Evolutionary conservation across 2,888 invertebrate genomes (phyloP), one percentile per base, ranked within the genome.

Genomic region (Lasiommata megera): DNA sequence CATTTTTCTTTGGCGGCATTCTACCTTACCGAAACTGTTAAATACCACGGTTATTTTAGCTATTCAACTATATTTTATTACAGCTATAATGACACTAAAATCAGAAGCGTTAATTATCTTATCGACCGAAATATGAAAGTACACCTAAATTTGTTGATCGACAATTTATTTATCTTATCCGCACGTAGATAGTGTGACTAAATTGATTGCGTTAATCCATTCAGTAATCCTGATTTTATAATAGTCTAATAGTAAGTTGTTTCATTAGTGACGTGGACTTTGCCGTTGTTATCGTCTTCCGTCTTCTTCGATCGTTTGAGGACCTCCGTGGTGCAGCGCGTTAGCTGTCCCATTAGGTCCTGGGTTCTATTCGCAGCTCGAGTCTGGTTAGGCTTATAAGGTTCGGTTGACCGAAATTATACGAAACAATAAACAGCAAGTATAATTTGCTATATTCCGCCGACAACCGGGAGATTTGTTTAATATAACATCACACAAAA

Each of bases 1-100:
- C 51, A 47, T 60, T 62, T 58, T 62, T 64, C 55, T 64, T 64
- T 11, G 54, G 43, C 12, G 61, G 51, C 64, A 65, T 65, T 58
- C 56, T 54, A 14, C 34, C n/a, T 34, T 16, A 50, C 36, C 5
- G n/a, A 38, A 31, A 44, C 5, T 9, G 14, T 16, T 18, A 40
- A 57, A 14, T 9, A 2, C 16, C 41, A 54, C 53, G 34, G 31
- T 34, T 28, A 38, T 14, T 50, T 12, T 11, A 41, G n/a, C 43
- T 7, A 43, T 12, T 29, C 9, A 36, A 55, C 44, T 31, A 18
- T 23, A 18, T 14, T 38, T 52, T 55, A 57, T 48, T 17, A 40
- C 29, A n/a, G 46, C 29, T 48, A 55, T 54, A 58, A 54, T 51
- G 36, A 56, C 28, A 64, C 64, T 64, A 44, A 41, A 58, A 43